These are phyloP conservation scores for Hydrophis major DNA, from an alignment of 2,797 vertebrate genomes.

Conservation along the genomic window DNA sequence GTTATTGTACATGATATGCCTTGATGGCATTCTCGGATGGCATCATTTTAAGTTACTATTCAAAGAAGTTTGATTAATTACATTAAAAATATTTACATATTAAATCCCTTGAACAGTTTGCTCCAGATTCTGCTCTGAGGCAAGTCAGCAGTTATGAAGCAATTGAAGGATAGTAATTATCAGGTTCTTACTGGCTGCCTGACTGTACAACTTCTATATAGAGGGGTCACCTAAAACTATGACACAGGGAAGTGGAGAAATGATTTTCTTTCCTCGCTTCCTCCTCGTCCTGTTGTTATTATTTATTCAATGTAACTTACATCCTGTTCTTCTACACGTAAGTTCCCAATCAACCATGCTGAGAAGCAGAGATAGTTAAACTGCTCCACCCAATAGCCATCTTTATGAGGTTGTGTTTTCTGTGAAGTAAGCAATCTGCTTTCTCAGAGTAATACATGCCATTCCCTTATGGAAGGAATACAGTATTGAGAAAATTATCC, in stretches of 20 bases:
- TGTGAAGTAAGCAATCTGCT: neutral
- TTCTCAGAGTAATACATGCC: neutral
- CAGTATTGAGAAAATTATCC: neutral
- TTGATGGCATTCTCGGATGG: slow-evolving; percentile 33
- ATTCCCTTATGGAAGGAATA: too few relatives aligned
- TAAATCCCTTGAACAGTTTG: slow-evolving; percentile 4
- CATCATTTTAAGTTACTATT: neutral
- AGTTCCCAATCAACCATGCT: neutral
- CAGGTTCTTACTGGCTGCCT: neutral
- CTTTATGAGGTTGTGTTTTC: neutral
- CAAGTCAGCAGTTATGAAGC: neutral
- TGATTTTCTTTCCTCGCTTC: neutral
- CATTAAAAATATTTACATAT: neutral
- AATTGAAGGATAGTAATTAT: neutral
- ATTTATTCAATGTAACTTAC: neutral
- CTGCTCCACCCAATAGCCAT: neutral
- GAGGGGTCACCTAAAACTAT: neutral
- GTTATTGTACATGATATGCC: slow-evolving; percentile 40
- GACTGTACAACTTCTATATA: neutral
- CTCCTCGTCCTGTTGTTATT: neutral
- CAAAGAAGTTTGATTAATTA: neutral
- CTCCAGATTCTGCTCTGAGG: slow-evolving; percentile 7
- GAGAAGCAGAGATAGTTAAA: neutral
- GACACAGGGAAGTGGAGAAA: neutral
- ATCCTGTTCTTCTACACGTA: neutral